Base-by-base conservation (phyloP, 1,140 invertebrate species). In the Wasmannia auropunctata region DNA sequence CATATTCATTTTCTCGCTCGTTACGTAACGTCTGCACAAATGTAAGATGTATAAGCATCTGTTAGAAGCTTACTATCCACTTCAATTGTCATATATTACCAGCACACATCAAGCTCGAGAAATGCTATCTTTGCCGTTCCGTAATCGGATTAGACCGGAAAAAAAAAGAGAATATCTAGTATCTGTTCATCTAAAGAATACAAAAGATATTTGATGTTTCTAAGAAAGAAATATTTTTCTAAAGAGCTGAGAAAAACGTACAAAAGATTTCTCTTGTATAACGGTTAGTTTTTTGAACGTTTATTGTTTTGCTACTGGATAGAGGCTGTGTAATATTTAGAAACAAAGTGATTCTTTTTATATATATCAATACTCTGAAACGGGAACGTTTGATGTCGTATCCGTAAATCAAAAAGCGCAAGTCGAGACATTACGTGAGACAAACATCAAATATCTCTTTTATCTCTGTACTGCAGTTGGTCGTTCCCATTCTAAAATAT, bases 11-110 rank as follows among this genome's bases (percentile, higher is more conserved):
- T 69, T 11, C 22, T 10, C 3, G 4, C 22, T 14, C 1, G 46
- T 87, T 88, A 67, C 79, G n/a, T 84, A 88, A 88, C 25, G 25
- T n/a, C 11, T 65, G 11, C 10, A 65, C n/a, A 40, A 19, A 11
- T 34, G 19, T 34, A 67, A 67, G 3, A 77, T 49, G 22, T 49
- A 46, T 69, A 70, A 49, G 28, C 54, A 72, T 72, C 46, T 19
- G 19, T 51, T 70, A 49, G 28, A 72, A 72, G 28, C 31, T 43
- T 56, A 54, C 16, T 25, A 28, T 31, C 5, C 43, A 58, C 11
- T 58, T 70, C 10, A 54, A n/a, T 14, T 72, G 37, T 81, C 49
- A 22, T 54, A 56, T 37, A 46, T 51, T n/a, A 22, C 25, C 1
- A 62, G 31, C 28, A 40, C 6, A 40, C 37, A 67, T 79, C 8